Base-by-base conservation (phyloP, 2,888 invertebrate species). In the Cremastinae sp. region DNA sequence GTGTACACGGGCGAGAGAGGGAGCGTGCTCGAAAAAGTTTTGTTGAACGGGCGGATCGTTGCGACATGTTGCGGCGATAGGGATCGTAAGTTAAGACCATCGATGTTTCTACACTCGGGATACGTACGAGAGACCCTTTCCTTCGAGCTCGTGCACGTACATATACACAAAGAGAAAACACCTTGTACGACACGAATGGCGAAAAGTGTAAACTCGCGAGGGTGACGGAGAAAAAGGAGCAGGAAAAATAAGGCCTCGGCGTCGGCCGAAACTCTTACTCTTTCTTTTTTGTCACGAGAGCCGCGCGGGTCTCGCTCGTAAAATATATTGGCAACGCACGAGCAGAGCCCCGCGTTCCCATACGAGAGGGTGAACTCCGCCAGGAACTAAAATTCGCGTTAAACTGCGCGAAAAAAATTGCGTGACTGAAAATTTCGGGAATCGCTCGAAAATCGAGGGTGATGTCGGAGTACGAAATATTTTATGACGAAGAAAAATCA, bases 41-140 rank as follows among this genome's bases (percentile, higher is more conserved):
- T 86, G 89, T 86, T 81, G 85, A 86, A 88, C 88, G 88, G 85
- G 84, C 79, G 83, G 76, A 82, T 18, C 38, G 84, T 51, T 64
- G 76, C 86, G 88, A 87, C 89, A 89, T 85, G 84, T 87, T 88
- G 87, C 86, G 80, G 80, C 82, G 88, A 88, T 87, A 84, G 88
- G 74, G 84, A 82, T 82, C 84, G 86, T 89, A 89, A 88, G 87
- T 89, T 87, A 86, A 79, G 81, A 76, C 78, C 79, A 14, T 62
- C 69, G 79, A 75, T 78, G 81, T 83, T 87, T 86, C 86, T 87
- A 85, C 85, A 84, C 81, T 83, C 68, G 14, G 36, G 9, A 22
- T 51, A 38, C 59, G 59, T 69, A 71, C 22, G 51, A 54, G n/a
- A 36, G 10, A 69, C 62, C 56, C 54, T 69, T 28, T 12, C 14